A percentile compares a stretch with the other conserved stretches of the same genome.
Conservation (phyloP, 2,888 invertebrate genomes). For the Encarsia formosa region DNA sequence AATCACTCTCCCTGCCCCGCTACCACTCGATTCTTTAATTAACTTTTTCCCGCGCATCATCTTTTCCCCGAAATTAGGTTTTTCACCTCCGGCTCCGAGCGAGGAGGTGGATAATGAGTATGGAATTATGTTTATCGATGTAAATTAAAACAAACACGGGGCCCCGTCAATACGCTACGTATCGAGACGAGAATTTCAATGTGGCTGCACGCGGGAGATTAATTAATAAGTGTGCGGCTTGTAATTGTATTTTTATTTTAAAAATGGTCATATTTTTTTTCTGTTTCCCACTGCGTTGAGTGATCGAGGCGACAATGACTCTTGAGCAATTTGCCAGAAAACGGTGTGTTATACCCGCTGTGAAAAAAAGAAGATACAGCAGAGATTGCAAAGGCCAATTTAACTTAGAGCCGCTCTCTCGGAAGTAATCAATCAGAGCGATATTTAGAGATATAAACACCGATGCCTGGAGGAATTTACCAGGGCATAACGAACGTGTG, state of each 20-base stretch:
- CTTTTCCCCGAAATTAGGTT: not conserved
- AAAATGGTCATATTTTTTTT: too few relatives aligned
- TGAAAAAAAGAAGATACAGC: too few relatives aligned
- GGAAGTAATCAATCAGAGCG: slow-evolving; percentile 25
- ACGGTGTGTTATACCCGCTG: too few relatives aligned
- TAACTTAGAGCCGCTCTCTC: not conserved
- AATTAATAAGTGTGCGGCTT: slow-evolving; percentile 10
- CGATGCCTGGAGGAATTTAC: not conserved
- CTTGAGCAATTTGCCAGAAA: too few relatives aligned
- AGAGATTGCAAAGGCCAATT: too few relatives aligned
- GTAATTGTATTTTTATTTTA: too few relatives aligned
- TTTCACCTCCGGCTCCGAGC: not conserved
- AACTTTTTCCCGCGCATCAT: not conserved
- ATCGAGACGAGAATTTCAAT: slow-evolving; percentile 16
- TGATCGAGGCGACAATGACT: too few relatives aligned
- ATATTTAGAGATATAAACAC: slow-evolving; percentile 23
- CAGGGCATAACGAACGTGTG: slow-evolving; percentile 23
- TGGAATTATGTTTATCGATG: slow-evolving; percentile 25
- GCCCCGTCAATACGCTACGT: slow-evolving; percentile 10
- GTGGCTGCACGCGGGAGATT: slow-evolving; percentile 1
- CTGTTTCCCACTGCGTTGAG: too few relatives aligned
- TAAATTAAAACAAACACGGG: slow-evolving; percentile 26
- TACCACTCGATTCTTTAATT: slow-evolving; percentile 1
- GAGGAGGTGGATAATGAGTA: slow-evolving; percentile 14
- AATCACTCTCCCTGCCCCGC: slow-evolving; percentile 38